Percentiles rank a stretch among this genome's conserved stretches.
Evolutionary conservation across 2,888 invertebrate genomes (phyloP).

Genomic region (Heteropelma amictum): DNA sequence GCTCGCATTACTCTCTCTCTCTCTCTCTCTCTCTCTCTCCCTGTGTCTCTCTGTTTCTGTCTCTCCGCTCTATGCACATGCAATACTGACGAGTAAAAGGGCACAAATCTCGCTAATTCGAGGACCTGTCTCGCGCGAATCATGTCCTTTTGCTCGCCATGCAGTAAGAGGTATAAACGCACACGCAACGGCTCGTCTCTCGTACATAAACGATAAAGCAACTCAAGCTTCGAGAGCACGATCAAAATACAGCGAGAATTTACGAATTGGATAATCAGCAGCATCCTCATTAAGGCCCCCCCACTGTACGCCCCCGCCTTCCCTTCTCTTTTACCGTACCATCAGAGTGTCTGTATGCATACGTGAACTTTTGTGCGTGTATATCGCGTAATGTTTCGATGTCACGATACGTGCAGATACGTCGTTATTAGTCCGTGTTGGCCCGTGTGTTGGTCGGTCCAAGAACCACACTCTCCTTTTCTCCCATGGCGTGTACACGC

Average conservation of each 20-base stretch:
- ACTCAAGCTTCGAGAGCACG: slow-evolving; percentile 55
- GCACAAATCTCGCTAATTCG: neutral
- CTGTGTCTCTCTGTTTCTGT: no score
- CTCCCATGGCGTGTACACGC: no score
- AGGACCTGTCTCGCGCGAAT: neutral
- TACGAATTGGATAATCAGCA: slow-evolving; percentile 83
- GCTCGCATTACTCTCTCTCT: slow-evolving; percentile 36
- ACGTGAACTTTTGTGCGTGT: neutral
- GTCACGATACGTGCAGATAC: neutral
- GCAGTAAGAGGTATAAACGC: no score
- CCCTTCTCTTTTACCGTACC: slow-evolving; percentile 64
- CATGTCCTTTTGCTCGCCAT: neutral
- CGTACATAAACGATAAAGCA: neutral
- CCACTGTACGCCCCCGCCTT: slow-evolving; percentile 76
- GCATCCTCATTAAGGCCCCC: slow-evolving; percentile 83
- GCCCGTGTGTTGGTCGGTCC: slow-evolving; percentile 13
- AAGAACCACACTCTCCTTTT: slow-evolving; percentile 19
- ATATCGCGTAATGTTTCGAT: no score
- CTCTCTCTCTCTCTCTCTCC: no score
- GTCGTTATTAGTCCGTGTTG: neutral
- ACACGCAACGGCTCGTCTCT: no score
- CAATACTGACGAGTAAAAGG: neutral
- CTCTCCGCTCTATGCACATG: neutral
- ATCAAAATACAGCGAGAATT: slow-evolving; percentile 78
- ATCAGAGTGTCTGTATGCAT: neutral